Evolutionary conservation across 2,797 vertebrate species (phyloP).

Genomic region (Melanotaenia trifasciata): DNA sequence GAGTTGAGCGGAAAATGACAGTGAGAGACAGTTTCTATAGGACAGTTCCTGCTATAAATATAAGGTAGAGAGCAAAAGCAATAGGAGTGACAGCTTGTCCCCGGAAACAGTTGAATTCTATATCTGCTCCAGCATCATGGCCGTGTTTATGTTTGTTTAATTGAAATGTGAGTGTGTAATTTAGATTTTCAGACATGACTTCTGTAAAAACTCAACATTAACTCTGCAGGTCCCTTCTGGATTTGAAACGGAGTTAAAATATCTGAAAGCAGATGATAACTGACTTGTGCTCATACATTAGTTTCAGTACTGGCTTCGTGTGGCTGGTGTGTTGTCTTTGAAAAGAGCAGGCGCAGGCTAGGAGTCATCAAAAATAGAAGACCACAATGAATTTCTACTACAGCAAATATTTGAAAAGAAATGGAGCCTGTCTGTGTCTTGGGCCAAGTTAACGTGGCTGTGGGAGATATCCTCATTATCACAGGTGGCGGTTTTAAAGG

Average conservation of each 20-base stretch:
- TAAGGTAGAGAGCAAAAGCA: slow-evolving; percentile 32
- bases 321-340: slow-evolving; percentile 15
- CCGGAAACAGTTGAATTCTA: background rate
- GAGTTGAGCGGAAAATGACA: slow-evolving; percentile 51
- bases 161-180: slow-evolving; percentile 8
- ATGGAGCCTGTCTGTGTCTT: slow-evolving; percentile 13
- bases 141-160: slow-evolving; percentile 21
- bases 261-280: slow-evolving; percentile 37
- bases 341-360: slow-evolving; percentile 28
- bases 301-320: slow-evolving; percentile 39
- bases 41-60: slow-evolving; percentile 21
- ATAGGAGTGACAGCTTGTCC: slow-evolving; percentile 16
- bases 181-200: slow-evolving; percentile 24
- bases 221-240: slow-evolving; percentile 32
- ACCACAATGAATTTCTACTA: slow-evolving; percentile 31
- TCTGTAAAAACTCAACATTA: slow-evolving; percentile 22
- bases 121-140: slow-evolving; percentile 1
- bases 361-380: slow-evolving; percentile 15
- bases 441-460: slow-evolving; percentile 23
- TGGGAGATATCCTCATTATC: slow-evolving; percentile 63
- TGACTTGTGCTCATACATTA: slow-evolving; percentile 46
- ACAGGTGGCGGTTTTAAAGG: slow-evolving; percentile 44
- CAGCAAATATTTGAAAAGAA: slow-evolving; percentile 26
- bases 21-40: slow-evolving; percentile 46
- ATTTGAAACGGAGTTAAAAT: slow-evolving; percentile 43